Percentiles rank a stretch among this genome's conserved stretches.
phyloP scores from a whole-genome alignment of 2,797 vertebrate genomes.

The Lemur catta region DNA sequence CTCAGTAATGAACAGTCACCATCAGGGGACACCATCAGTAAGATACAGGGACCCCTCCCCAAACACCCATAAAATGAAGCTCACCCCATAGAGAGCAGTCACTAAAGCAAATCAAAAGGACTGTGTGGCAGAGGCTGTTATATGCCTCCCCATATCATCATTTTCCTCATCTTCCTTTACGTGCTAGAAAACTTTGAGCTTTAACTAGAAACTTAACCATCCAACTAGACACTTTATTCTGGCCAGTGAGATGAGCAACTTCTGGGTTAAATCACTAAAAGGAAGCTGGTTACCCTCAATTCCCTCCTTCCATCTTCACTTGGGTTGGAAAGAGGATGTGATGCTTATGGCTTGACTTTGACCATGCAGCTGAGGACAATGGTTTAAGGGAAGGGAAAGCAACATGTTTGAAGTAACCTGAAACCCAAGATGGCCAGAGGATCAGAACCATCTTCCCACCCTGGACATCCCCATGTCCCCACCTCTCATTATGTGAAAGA shows the following conservation, averaged over 20 bases:
- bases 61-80: background rate
- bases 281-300: background rate
- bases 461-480: background rate
- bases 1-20: background rate
- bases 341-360: background rate
- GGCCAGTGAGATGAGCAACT: background rate
- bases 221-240: background rate
- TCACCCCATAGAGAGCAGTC: background rate
- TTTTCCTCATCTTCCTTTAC: background rate
- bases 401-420: background rate
- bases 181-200: background rate
- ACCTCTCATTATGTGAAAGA: background rate
- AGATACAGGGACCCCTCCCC: background rate
- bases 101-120: background rate
- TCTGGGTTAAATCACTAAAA: background rate
- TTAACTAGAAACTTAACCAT: background rate
- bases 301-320: background rate
- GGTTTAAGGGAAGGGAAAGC: background rate
- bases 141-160: rapidly evolving
- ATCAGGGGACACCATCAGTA: background rate
- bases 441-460: background rate
- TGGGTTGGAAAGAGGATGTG: background rate
- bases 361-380: background rate
- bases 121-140: background rate
- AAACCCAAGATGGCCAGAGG: background rate